A percentile compares a stretch with the other conserved stretches of the same genome.
These are phyloP conservation scores for Pangasius macronema DNA, from an alignment of 2,797 vertebrate genomes.

Conservation along the genomic window DNA sequence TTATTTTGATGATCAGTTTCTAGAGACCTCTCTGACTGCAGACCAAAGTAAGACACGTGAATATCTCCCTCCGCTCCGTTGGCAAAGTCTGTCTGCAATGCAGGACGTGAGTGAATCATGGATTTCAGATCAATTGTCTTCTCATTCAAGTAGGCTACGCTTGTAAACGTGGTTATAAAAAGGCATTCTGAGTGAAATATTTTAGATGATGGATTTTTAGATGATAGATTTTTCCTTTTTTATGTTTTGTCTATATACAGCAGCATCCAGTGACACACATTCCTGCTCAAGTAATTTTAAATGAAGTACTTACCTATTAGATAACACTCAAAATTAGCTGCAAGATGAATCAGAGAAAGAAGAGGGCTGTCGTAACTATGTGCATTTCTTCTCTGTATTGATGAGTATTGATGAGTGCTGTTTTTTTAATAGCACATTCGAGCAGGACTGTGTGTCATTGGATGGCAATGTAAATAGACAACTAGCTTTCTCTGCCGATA, in stretches of 20 bases:
- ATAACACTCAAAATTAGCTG: not conserved
- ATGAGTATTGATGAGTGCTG: not conserved
- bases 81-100: not conserved
- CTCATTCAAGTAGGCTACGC: not conserved
- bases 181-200: not conserved
- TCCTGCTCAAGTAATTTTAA: not conserved
- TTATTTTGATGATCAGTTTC: not conserved
- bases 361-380: not conserved
- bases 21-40: not conserved
- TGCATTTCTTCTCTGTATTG: not conserved
- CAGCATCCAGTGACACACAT: not conserved
- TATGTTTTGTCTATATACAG: not conserved
- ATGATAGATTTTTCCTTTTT: not conserved
- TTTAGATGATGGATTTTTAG: too few species aligned
- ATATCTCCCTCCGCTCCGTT: not conserved
- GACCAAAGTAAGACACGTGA: not conserved
- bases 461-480: not conserved
- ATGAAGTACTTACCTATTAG: not conserved
- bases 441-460: too few species aligned
- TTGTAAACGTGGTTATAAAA: not conserved
- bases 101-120: not conserved
- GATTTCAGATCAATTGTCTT: not conserved
- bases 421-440: not conserved
- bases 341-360: conserved; percentile 10
- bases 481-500: not conserved